Base-by-base conservation (phyloP, 2,888 invertebrate genomes). In the Loripinus fragilis region DNA sequence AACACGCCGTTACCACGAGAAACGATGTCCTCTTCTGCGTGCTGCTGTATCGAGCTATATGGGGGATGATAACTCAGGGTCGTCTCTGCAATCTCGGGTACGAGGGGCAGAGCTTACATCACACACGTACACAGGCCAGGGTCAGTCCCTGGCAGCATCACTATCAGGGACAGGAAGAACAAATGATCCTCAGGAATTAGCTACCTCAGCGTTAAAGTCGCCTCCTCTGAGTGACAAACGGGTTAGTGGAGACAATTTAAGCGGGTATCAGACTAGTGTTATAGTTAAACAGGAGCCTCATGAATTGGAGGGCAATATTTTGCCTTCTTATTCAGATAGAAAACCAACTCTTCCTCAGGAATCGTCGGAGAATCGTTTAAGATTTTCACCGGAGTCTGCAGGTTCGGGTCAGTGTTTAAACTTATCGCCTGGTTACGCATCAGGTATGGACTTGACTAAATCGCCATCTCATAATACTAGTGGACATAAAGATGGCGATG, bases 1-100 rank as follows among this genome's bases (percentile, higher is more conserved):
- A 35, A 91, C 91, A 0, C 81, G 91, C 50, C 88, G 91, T 10
- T 91, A 91, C 78, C 91, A 91, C 71, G 91, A 91, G 78, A 89
- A 89, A 65, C 88, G 91, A 20, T 91, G 91, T 76, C 91, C 91
- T n/a, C 78, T 90, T 33, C 80, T 90, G 33, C 82, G 90, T n/a
- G 89, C 89, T 45, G 88, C 90, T 55, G 88, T 89, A 7, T 89
- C 89, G 65, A 89, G 89, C 45, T 85, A 89, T 65, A 84, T 88
- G 75, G 84, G 83, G 55, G 83, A 87, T 33, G 86, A 86, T 48
- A 86, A 85, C 79, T 80, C 85, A 78, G 85, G 81, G 41, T 64
- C 82, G 38, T 28, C 70, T 17, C 65, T 33, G 69, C 78, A 67
- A 74, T 71, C 81, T 71, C 78, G 76, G 42, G 73, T 72, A 52